Base-by-base conservation (phyloP, 2,888 invertebrate genomes). In the Phyllotreta cruciferae region DNA sequence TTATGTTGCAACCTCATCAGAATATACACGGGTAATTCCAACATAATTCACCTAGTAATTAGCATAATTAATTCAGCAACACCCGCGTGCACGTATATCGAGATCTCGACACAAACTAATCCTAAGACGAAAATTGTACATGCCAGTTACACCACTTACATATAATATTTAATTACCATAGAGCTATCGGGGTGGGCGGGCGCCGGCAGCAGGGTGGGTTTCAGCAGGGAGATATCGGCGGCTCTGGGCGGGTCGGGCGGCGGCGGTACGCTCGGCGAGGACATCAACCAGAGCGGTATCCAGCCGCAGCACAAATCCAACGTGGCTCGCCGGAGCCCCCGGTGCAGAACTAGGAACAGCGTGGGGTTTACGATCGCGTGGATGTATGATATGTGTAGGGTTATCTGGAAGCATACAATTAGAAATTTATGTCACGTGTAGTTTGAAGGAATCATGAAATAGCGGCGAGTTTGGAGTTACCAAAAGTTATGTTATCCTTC, bases 341-440 rank as follows among this genome's bases (percentile, higher is more conserved):
- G 86, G 78, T 93, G 92, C 60, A 93, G 83, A 54, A 90, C 88
- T 79, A 93, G 85, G 81, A 93, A 92, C 70, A 93, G 83, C 39
- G 90, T 87, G 2, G 93, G 93, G 78, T 93, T 93, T 71, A 92
- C 91, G 74, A 92, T 92, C 38, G 93, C 92, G 82, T 93, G 93
- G 70, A 92, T 89, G 83, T 92, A 92, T 70, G 93, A 92, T 82
- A 93, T 91, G 86, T 93, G 92, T 73, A 93, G 85, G 55, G 92
- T 91, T 74, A 93, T 90, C 90, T 92, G 86, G 70, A 85, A 85
- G 58, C 66, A 62, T 24, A 35, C n/a, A 39, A 11, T n/a, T n/a
- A 34, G n/a, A 24, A 49, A 24, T 7, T 14, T 4, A 11, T 1
- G 5, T 49, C n/a, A 49, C n/a, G n/a, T n/a, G 9, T 3, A 9